Conservation (phyloP, 2,888 invertebrate species). For the Hydroisotoma schaefferi region DNA sequence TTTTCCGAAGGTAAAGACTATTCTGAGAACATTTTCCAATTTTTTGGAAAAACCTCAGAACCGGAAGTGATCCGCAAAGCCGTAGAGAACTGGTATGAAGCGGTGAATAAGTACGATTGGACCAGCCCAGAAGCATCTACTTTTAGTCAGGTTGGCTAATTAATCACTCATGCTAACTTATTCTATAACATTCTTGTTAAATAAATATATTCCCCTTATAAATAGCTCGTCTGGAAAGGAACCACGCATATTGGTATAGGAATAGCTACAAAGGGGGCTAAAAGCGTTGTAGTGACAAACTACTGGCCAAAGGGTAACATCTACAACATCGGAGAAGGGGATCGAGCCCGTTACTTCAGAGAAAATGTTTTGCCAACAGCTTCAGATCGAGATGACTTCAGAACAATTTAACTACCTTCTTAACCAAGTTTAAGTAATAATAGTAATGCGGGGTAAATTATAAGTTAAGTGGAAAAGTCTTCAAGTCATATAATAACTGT, state of each 20-base stretch:
- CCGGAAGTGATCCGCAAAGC: constrained; percentile 32
- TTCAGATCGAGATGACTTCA: constrained; percentile 6
- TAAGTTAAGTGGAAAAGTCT: no score
- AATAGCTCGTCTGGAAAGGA: constrained; percentile 28
- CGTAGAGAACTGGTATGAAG: constrained; percentile 37
- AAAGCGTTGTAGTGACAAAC: constrained; percentile 37
- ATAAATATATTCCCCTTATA: not conserved
- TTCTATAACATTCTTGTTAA: not conserved
- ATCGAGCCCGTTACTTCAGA: constrained; percentile 31
- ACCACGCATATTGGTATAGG: constrained; percentile 38
- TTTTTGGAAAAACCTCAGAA: constrained; percentile 30
- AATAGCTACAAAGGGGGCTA: constrained; percentile 32
- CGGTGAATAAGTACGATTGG: constrained; percentile 33
- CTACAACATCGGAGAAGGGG: constrained; percentile 35
- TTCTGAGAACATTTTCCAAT: constrained; percentile 40
- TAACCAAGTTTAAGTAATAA: no score
- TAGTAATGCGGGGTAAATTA: no score
- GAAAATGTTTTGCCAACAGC: constrained; percentile 33
- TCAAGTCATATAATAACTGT: no score
- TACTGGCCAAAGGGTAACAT: constrained; percentile 40
- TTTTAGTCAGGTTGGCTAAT: constrained; percentile 22
- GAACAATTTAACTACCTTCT: no score
- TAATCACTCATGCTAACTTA: not conserved
- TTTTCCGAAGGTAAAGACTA: constrained; percentile 40
- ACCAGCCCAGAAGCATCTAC: constrained; percentile 37